Conservation (phyloP, 23 tunicate species). For the Trididemnum clinides region DNA sequence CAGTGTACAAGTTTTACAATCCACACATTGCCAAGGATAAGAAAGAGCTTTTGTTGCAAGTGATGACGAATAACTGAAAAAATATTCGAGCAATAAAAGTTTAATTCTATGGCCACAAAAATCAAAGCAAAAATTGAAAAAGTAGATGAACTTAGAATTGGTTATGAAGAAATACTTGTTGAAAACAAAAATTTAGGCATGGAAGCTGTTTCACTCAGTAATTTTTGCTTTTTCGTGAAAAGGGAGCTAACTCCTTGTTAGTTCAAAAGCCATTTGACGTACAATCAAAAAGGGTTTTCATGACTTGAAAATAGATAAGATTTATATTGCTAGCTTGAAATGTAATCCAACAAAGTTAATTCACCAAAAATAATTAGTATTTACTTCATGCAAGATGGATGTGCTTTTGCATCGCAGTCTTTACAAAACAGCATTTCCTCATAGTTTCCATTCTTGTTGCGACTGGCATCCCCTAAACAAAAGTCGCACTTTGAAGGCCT, state of each 20-base stretch:
- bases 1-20: slow-evolving; percentile 57
- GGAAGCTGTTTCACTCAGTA: too few species aligned
- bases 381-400: slow-evolving; percentile 75
- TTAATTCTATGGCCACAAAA: too few species aligned
- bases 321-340: too few species aligned
- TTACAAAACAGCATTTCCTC: slow-evolving; percentile 60
- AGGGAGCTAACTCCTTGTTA: too few species aligned
- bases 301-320: too few species aligned
- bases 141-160: too few species aligned
- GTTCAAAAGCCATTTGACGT: neutral
- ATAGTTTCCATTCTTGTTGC: slow-evolving; percentile 38
- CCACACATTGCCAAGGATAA: slow-evolving; percentile 74
- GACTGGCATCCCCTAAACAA: slow-evolving; percentile 20
- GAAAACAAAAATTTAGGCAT: too few species aligned
- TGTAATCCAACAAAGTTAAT: too few species aligned
- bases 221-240: too few species aligned
- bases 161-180: too few species aligned
- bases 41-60: slow-evolving; percentile 44
- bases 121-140: too few species aligned
- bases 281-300: neutral
- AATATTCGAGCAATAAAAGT: too few species aligned
- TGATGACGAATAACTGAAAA: slow-evolving; percentile 41
- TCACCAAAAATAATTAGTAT: neutral
- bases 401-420: slow-evolving; percentile 74
- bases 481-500: slow-evolving; percentile 41